Conservation (phyloP, 2,888 invertebrate species). For the Drosophila birchii region DNA sequence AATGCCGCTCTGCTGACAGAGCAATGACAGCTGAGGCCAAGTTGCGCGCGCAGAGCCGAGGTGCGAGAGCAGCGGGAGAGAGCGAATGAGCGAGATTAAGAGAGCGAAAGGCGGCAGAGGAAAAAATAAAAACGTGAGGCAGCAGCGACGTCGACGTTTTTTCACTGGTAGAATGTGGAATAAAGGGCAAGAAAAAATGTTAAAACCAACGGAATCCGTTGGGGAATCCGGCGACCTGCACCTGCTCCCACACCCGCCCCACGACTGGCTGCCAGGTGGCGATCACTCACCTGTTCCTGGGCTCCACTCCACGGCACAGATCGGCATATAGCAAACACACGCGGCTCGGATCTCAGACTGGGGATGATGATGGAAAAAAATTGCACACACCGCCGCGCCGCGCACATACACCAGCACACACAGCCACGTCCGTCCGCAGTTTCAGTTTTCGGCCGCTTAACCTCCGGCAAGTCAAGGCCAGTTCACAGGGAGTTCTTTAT, state of each 20-base stretch:
- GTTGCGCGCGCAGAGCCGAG: conserved; percentile 61
- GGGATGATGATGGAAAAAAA: conserved; percentile 55
- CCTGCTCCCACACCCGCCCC: conserved; percentile 7
- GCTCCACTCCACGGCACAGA: conserved; percentile 5
- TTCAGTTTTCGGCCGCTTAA: conserved; percentile 42
- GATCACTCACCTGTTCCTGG: conserved; percentile 27
- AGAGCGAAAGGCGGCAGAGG: conserved; percentile 28
- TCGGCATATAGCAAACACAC: conserved; percentile 46
- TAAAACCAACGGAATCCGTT: conserved; percentile 46
- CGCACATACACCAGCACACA: conserved; percentile 36
- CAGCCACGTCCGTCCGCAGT: conserved; percentile 23
- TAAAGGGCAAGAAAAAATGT: conserved; percentile 30
- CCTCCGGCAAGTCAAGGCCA: conserved; percentile 43
- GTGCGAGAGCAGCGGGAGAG: conserved; percentile 33
- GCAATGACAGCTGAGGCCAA: conserved; percentile 70
- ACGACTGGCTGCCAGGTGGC: conserved; percentile 7
- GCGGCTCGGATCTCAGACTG: conserved; percentile 48
- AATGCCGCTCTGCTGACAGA: conserved; percentile 52
- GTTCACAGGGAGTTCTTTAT: conserved; percentile 10
- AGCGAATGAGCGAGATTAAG: conserved; percentile 48
- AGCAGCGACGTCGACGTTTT: conserved; percentile 46
- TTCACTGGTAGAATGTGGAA: conserved; percentile 30
- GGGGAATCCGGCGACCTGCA: conserved; percentile 12
- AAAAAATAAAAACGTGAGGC: conserved; percentile 48
- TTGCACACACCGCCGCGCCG: conserved; percentile 51